These are phyloP conservation scores for Psilanteris sp. DNA, from an alignment of 1,140 invertebrate genomes.

Conservation along the genomic window DNA sequence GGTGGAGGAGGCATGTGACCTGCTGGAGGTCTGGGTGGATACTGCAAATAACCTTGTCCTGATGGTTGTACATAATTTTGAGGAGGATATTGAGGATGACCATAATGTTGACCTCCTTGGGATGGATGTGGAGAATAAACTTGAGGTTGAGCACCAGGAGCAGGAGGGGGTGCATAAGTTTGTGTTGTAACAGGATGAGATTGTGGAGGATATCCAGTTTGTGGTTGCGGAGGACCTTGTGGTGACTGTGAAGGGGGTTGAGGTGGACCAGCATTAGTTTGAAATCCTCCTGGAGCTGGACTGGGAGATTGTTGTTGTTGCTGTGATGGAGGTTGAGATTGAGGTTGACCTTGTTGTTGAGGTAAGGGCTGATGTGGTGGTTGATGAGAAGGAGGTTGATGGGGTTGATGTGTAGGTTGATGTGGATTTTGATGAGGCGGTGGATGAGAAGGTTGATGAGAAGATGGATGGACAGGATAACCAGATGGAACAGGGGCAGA, in stretches of 20 bases:
- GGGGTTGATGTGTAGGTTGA: conserved; percentile 67
- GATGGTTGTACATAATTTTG: conserved; percentile 77
- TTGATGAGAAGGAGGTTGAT: conserved; percentile 68
- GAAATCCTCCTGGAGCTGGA: conserved; percentile 76
- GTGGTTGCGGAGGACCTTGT: conserved; percentile 69
- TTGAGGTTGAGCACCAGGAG: conserved; percentile 75
- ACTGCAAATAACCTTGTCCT: conserved; percentile 77
- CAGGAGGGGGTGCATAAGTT: conserved; percentile 76
- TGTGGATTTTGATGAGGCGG: conserved; percentile 65
- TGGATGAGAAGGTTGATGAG: conserved; percentile 63
- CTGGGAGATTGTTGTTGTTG: conserved; percentile 75
- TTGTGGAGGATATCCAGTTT: conserved; percentile 72
- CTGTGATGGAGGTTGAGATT: conserved; percentile 73
- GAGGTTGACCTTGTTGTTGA: conserved; percentile 67
- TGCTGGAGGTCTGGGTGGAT: conserved; percentile 75
- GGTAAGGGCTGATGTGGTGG: conserved; percentile 68
- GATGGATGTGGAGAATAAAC: conserved; percentile 76
- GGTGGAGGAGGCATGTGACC: conserved; percentile 78
- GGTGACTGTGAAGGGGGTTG: conserved; percentile 73
- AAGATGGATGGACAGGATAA: conserved; percentile 66
- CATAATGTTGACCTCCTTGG: conserved; percentile 76
- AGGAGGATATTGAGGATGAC: conserved; percentile 78
- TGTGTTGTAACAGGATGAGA: conserved; percentile 76
- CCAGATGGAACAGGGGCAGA: conserved; percentile 73
- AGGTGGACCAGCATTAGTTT: conserved; percentile 76